Conservation (phyloP, 2,113 vertebrate species). For the Dipodomys merriami region DNA sequence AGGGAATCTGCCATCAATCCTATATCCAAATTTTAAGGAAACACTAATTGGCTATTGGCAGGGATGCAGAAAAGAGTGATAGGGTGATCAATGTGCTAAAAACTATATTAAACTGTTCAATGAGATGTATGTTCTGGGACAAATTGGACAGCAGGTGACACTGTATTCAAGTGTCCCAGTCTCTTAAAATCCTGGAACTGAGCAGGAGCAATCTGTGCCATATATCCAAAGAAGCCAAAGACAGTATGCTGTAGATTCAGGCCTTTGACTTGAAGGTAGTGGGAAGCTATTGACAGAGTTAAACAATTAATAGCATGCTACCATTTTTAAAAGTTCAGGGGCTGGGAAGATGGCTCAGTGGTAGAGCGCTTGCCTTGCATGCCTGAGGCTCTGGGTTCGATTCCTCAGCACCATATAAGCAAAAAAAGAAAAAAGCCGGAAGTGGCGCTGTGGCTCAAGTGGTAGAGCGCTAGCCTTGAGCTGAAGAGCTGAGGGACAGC, state of each 20-base stretch:
- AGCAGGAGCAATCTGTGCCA: neutral
- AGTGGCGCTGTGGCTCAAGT: no score
- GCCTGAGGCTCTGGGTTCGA: no score
- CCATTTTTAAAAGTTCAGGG: no score
- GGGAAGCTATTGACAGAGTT: neutral
- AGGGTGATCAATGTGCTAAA: neutral
- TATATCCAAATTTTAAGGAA: constrained; percentile 6
- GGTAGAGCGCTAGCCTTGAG: no score
- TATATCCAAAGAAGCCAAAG: neutral
- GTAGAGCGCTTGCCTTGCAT: no score
- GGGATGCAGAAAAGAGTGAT: neutral
- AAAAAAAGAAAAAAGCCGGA: no score
- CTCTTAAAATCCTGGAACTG: neutral
- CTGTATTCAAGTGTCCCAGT: neutral
- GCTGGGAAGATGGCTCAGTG: no score
- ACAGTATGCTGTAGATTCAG: neutral
- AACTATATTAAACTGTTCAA: neutral
- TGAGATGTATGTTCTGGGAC: neutral
- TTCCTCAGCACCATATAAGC: no score
- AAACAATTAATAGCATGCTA: constrained; percentile 7
- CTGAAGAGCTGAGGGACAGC: no score
- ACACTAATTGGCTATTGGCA: neutral
- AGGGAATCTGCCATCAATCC: neutral
- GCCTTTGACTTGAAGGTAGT: neutral
- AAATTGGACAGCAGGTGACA: neutral